Evolutionary conservation across 2,888 invertebrate genomes (phyloP).

Genomic region (Nudaria mundana): DNA sequence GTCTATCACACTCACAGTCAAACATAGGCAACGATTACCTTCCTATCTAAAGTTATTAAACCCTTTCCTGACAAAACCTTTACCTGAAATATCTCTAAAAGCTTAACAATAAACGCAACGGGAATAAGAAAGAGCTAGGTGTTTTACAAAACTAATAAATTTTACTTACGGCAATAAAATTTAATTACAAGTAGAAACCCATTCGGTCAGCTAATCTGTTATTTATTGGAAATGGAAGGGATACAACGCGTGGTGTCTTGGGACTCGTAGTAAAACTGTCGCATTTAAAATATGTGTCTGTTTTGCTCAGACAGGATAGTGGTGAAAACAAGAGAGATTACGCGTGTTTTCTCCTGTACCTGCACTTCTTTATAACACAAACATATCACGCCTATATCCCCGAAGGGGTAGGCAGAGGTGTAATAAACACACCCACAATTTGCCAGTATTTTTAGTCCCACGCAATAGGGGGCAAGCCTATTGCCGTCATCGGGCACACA

Average conservation of each 20-base stretch:
- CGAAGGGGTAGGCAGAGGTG: too few relatives aligned
- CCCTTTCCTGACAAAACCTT: too few relatives aligned
- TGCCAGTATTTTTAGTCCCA: too few relatives aligned
- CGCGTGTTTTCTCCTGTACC: slow-evolving; percentile 1
- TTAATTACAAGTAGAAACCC: slow-evolving; percentile 51
- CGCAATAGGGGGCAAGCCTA: too few relatives aligned
- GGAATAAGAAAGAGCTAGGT: too few relatives aligned
- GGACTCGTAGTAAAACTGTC: slow-evolving; percentile 36
- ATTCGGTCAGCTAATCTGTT: slow-evolving; percentile 54
- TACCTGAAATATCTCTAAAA: background rate
- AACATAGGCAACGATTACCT: too few relatives aligned
- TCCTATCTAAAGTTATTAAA: too few relatives aligned
- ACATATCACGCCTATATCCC: too few relatives aligned
- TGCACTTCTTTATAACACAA: background rate
- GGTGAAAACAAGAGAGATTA: slow-evolving; percentile 11
- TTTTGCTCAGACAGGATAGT: slow-evolving; percentile 24
- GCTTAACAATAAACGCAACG: background rate
- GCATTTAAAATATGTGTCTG: slow-evolving; percentile 41
- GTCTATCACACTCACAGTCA: too few relatives aligned
- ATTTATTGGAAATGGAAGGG: slow-evolving; percentile 51
- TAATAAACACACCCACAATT: too few relatives aligned
- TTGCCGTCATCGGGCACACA: too few relatives aligned
- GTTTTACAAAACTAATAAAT: slow-evolving; percentile 41
- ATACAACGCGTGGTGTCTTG: slow-evolving; percentile 17
- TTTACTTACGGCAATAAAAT: slow-evolving; percentile 61